Conservation (phyloP, 2,888 invertebrate genomes). For the Polyploca ridens region DNA sequence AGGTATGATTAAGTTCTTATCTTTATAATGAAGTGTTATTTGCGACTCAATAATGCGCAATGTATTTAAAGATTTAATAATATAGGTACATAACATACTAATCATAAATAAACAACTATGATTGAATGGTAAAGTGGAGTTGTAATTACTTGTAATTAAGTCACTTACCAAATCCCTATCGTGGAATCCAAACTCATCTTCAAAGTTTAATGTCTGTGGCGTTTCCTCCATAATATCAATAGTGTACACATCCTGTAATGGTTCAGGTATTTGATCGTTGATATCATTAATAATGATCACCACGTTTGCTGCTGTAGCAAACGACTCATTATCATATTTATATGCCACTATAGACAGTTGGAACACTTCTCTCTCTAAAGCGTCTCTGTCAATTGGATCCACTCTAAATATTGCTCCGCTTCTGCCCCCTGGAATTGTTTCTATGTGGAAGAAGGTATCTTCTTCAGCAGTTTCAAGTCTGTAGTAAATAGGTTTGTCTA, state of each 20-base stretch:
- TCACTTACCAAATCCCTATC: slow-evolving; percentile 80
- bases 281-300: slow-evolving; percentile 82
- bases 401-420: slow-evolving; percentile 65
- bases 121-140: neutral
- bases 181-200: slow-evolving; percentile 77
- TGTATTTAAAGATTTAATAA: neutral
- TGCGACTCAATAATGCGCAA: neutral
- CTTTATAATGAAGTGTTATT: neutral
- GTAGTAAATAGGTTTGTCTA: slow-evolving; percentile 82
- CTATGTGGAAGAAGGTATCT: slow-evolving; percentile 68
- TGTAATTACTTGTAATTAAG: no score
- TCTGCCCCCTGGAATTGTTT: slow-evolving; percentile 55
- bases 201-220: slow-evolving; percentile 73
- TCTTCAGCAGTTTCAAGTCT: slow-evolving; percentile 61
- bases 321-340: slow-evolving; percentile 64
- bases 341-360: slow-evolving; percentile 75
- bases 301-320: slow-evolving; percentile 56
- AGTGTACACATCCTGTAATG: slow-evolving; percentile 58
- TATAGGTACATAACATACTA: neutral
- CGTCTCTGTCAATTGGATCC: slow-evolving; percentile 74
- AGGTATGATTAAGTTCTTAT: neutral
- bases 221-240: slow-evolving; percentile 82
- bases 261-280: slow-evolving; percentile 87
- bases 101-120: no score
- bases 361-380: slow-evolving; percentile 72